These are phyloP conservation scores for Volucella zonaria DNA, from an alignment of 2,888 invertebrate species.

Conservation along the genomic window DNA sequence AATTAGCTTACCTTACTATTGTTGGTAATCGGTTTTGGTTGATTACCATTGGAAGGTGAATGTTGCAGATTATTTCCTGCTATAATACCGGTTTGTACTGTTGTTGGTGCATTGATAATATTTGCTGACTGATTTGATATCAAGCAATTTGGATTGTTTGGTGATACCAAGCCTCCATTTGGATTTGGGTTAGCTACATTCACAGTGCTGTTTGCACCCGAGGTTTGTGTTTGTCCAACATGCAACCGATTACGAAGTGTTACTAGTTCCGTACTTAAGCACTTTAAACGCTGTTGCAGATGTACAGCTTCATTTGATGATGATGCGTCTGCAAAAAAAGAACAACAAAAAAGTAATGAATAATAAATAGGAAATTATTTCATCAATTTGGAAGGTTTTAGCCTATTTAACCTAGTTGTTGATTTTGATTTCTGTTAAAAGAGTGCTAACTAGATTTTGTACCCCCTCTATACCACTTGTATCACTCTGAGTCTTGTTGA, in stretches of 20 bases:
- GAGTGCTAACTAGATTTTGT: too few species aligned
- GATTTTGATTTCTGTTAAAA: too few species aligned
- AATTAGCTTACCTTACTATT: slow-evolving; percentile 67
- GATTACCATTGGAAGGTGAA: slow-evolving; percentile 59
- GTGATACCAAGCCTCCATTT: slow-evolving; percentile 53
- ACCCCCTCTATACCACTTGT: too few species aligned
- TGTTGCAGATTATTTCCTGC: slow-evolving; percentile 57
- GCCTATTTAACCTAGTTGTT: too few species aligned
- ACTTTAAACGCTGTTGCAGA: slow-evolving; percentile 94
- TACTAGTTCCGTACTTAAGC: slow-evolving; percentile 95
- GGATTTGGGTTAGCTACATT: slow-evolving; percentile 80
- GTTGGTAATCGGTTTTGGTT: slow-evolving; percentile 68
- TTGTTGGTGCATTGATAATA: slow-evolving; percentile 60
- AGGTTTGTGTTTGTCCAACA: slow-evolving; percentile 85
- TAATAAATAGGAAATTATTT: background rate
- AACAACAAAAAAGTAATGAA: background rate
- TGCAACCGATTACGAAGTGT: slow-evolving; percentile 94
- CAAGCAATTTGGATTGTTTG: slow-evolving; percentile 65
- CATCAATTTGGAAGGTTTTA: background rate
- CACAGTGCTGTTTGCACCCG: slow-evolving; percentile 78
- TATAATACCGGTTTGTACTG: slow-evolving; percentile 68
- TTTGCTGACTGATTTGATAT: slow-evolving; percentile 59
- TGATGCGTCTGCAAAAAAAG: slow-evolving; percentile 90
- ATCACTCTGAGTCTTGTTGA: too few species aligned
- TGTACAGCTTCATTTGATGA: slow-evolving; percentile 97